These are phyloP conservation scores for Stichopus horrens DNA, from an alignment of 53 echinoderm and acorn worm genomes.

Conservation along the genomic window DNA sequence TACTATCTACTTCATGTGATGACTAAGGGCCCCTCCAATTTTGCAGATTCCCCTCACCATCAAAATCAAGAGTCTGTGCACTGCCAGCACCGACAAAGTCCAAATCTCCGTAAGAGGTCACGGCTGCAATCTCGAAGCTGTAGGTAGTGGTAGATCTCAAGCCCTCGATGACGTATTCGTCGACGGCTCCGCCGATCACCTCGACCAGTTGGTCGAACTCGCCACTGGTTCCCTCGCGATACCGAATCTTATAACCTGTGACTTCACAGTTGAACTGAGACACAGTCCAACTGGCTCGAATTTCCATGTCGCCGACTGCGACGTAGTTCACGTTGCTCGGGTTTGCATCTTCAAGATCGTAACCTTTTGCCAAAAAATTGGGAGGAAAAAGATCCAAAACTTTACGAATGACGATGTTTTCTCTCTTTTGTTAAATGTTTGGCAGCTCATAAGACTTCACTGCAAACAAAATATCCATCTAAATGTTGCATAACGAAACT, in stretches of 20 bases:
- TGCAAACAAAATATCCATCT: neutral
- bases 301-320: slow-evolving; percentile 31
- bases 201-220: slow-evolving; percentile 9
- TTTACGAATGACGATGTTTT: neutral
- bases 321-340: slow-evolving; percentile 47
- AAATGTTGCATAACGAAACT: neutral
- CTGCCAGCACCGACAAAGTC: slow-evolving; percentile 15
- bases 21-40: too few species aligned
- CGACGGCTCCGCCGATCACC: slow-evolving; percentile 43
- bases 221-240: neutral
- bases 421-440: neutral
- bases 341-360: slow-evolving; percentile 26
- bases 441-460: neutral
- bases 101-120: slow-evolving; percentile 48
- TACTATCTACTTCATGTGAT: too few species aligned
- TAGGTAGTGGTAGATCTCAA: slow-evolving; percentile 50
- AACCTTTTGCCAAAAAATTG: neutral
- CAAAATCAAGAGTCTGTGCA: slow-evolving; percentile 41
- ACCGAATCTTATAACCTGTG: slow-evolving; percentile 60
- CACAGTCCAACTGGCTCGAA: slow-evolving; percentile 48
- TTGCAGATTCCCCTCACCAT: slow-evolving; percentile 27
- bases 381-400: neutral
- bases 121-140: slow-evolving; percentile 46
- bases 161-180: slow-evolving; percentile 40
- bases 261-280: slow-evolving; percentile 62